Evolutionary conservation across 2,113 vertebrate genomes (phyloP).

Genomic region (Chloropsis cyanopogon): DNA sequence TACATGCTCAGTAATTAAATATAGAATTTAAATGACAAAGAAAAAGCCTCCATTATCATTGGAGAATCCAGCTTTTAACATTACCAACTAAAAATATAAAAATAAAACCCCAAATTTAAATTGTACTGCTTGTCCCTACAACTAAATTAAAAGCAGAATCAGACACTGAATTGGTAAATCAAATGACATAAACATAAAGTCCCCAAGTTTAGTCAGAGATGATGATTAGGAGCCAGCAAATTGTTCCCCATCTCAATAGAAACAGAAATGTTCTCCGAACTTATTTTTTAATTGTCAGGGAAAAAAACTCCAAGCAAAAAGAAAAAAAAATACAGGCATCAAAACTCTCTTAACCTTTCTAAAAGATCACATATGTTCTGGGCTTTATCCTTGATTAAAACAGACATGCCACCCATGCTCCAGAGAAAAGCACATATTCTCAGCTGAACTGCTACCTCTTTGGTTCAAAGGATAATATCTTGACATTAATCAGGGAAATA

Average conservation of each 20-base stretch:
- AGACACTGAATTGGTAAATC: neutral
- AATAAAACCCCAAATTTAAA: neutral
- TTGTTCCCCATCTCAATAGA: neutral
- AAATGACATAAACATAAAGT: neutral
- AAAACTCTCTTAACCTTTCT: neutral
- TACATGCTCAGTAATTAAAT: neutral
- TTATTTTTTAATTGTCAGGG: neutral
- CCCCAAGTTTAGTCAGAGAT: neutral
- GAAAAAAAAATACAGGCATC: accelerated
- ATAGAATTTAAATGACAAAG: neutral
- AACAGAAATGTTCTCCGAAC: neutral
- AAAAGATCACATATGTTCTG: neutral
- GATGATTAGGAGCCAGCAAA: constrained; percentile 5
- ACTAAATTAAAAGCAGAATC: neutral
- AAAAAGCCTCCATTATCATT: neutral
- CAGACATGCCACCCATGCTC: neutral
- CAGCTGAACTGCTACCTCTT: neutral
- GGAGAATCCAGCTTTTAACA: neutral
- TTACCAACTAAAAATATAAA: neutral
- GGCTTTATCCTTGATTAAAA: neutral
- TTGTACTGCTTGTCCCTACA: neutral
- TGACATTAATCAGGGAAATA: neutral
- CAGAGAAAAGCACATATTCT: neutral
- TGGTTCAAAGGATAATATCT: neutral
- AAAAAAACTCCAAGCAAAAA: neutral